Conservation (phyloP, 1,140 invertebrate species). For the Phenacoccus solenopsis region DNA sequence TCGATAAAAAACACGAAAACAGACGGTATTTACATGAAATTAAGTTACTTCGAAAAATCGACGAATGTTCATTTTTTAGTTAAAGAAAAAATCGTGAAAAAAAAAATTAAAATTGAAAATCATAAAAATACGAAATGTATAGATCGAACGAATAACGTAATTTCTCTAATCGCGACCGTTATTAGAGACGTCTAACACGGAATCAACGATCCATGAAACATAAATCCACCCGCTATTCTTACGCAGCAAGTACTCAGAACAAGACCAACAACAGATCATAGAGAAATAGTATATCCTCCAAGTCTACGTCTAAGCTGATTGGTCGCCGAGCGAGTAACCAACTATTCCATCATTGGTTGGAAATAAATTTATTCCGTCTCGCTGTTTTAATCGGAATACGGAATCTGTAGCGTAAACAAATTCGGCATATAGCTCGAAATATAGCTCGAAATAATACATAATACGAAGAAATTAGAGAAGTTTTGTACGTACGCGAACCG, state of each 20-base stretch:
- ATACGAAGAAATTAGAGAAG: no score
- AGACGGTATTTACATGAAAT: background rate
- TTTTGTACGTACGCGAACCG: no score
- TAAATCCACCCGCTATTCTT: conserved; percentile 14
- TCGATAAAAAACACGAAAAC: conserved; percentile 6
- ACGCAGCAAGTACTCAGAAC: conserved; percentile 13
- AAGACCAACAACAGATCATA: conserved; percentile 4
- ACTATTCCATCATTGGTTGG: conserved; percentile 6
- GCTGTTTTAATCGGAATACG: background rate
- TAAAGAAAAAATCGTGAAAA: background rate
- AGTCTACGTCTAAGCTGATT: background rate
- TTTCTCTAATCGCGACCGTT: background rate
- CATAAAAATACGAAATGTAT: background rate
- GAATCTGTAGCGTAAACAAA: background rate
- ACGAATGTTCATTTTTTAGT: background rate
- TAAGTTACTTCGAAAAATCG: conserved; percentile 5
- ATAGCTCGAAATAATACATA: background rate
- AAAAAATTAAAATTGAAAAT: background rate
- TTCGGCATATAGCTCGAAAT: background rate
- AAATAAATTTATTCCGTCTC: conserved; percentile 14
- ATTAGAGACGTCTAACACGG: background rate
- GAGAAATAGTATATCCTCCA: conserved; percentile 5
- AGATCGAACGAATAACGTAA: no score
- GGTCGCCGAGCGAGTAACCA: background rate
- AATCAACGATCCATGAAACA: conserved; percentile 15